phyloP scores from a whole-genome alignment of 2,113 vertebrate species.

The Lichenostomus cassidix region DNA sequence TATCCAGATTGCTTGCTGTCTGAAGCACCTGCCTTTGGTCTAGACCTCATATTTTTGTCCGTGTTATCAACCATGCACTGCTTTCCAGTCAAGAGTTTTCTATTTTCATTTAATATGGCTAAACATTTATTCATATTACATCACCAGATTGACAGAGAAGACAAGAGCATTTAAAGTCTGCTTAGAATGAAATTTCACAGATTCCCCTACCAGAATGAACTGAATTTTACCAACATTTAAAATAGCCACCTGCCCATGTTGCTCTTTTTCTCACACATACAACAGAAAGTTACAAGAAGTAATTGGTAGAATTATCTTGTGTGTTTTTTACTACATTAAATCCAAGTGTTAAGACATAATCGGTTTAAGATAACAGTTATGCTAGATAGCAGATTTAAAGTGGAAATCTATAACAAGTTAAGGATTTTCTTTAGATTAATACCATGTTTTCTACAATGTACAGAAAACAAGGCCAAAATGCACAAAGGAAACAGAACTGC shows the following conservation, averaged over 20 bases:
- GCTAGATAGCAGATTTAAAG: not conserved
- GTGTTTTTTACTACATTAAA: not conserved
- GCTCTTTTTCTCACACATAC: not conserved
- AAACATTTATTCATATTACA: not conserved
- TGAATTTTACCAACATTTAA: not conserved
- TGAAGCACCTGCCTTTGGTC: not conserved
- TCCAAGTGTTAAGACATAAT: not conserved
- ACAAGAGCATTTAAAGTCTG: not conserved
- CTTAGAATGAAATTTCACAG: conserved; percentile 27
- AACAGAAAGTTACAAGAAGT: not conserved
- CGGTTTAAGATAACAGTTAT: not conserved
- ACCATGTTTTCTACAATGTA: not conserved
- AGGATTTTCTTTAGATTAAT: conserved; percentile 7
- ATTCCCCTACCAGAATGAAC: not conserved
- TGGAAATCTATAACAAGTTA: not conserved
- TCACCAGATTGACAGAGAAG: not conserved
- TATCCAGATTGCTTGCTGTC: not conserved
- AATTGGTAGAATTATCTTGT: not conserved
- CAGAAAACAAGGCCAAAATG: not conserved
- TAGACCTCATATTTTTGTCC: not conserved
- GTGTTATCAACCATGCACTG: not conserved
- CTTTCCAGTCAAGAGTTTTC: not conserved
- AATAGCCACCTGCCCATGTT: not conserved
- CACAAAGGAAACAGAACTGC: not conserved
- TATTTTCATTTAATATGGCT: not conserved